Conservation (phyloP, 2,797 vertebrate species). For the Botia almorhae region DNA sequence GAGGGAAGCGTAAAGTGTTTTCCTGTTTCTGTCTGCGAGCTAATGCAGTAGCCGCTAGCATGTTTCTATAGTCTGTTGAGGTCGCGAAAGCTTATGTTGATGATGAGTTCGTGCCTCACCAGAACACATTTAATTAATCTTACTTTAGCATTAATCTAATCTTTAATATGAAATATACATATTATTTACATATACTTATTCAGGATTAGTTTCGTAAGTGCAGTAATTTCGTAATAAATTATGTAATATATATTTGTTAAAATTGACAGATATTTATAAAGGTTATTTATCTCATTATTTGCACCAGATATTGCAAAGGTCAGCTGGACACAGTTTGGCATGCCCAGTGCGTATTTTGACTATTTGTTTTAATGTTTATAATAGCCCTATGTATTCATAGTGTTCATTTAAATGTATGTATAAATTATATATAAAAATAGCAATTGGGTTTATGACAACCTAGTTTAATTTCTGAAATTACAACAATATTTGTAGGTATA, state of each 20-base stretch:
- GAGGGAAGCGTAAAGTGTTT: constrained; percentile 17
- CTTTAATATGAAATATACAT: not conserved
- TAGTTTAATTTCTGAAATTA: too few species aligned
- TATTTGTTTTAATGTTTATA: too few species aligned
- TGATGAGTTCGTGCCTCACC: not conserved
- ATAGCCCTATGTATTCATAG: too few species aligned
- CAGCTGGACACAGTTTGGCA: too few species aligned
- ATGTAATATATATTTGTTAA: not conserved
- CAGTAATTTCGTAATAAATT: not conserved
- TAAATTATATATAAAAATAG: too few species aligned
- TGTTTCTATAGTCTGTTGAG: constrained; percentile 30
- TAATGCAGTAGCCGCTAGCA: constrained; percentile 46
- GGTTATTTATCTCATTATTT: not conserved
- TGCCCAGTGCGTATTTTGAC: too few species aligned
- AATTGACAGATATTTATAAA: not conserved
- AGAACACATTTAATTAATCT: not conserved
- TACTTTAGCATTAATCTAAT: too few species aligned
- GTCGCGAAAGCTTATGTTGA: constrained; percentile 25
- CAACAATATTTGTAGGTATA: too few species aligned
- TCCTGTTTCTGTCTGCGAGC: constrained; percentile 48
- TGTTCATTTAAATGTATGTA: too few species aligned
- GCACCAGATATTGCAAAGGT: not conserved
- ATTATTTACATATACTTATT: not conserved
- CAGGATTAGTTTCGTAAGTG: not conserved
- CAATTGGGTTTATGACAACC: too few species aligned